Percentiles rank a stretch among this genome's conserved stretches.
These are phyloP conservation scores for Lindbergichthys nudifrons DNA, from an alignment of 2,797 vertebrate species.

Conservation along the genomic window DNA sequence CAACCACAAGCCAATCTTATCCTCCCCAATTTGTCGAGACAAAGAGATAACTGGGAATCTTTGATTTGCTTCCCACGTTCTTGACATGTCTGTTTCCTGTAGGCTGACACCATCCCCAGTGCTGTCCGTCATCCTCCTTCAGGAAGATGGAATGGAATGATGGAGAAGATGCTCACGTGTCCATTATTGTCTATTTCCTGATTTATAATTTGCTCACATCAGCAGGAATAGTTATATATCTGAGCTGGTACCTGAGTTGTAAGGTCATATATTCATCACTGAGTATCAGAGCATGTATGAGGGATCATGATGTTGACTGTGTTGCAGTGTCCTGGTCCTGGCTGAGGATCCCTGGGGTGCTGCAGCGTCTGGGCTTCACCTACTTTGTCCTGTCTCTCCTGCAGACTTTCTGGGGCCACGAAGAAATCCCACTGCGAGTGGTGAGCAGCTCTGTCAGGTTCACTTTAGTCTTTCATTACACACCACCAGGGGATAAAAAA, in stretches of 20 bases:
- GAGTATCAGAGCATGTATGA: not conserved
- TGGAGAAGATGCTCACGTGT: constrained; percentile 29
- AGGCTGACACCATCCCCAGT: constrained; percentile 49
- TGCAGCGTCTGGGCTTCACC: constrained; percentile 87
- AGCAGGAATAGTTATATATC: constrained; percentile 40
- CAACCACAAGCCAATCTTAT: constrained; percentile 44
- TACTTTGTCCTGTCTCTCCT: constrained; percentile 87
- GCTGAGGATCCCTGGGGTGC: constrained; percentile 87
- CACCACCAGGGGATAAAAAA: constrained; percentile 15
- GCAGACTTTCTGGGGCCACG: constrained; percentile 82
- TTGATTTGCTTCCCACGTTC: constrained; percentile 73
- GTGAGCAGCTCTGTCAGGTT: constrained; percentile 70
- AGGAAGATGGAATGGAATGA: constrained; percentile 46
- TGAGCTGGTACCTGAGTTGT: constrained; percentile 7
- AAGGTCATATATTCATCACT: constrained; percentile 11
- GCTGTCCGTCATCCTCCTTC: constrained; percentile 43
- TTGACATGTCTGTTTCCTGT: constrained; percentile 59
- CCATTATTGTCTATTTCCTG: constrained; percentile 39
- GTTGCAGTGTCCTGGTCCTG: constrained; percentile 87
- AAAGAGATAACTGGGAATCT: constrained; percentile 73
- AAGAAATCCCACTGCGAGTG: constrained; percentile 68
- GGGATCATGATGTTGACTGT: constrained; percentile 39
- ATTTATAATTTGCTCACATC: constrained; percentile 48
- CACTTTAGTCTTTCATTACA: constrained; percentile 48
- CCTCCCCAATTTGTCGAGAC: constrained; percentile 57